phyloP scores from a whole-genome alignment of 2,888 invertebrate species.

The Lasioglossum lativentre region DNA sequence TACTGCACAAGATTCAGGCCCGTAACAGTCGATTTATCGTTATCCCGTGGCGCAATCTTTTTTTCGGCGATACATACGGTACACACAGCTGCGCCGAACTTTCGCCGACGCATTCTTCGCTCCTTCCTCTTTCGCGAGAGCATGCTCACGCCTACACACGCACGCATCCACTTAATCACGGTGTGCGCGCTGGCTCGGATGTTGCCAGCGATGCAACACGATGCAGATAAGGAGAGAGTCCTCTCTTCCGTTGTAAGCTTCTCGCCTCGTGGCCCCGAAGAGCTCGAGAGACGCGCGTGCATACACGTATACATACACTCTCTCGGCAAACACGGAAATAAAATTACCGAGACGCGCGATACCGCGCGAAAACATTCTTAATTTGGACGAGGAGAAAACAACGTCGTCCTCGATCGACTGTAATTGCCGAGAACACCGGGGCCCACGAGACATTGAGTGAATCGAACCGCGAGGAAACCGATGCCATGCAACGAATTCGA shows the following conservation, averaged over 20 bases:
- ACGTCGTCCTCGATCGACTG: slow-evolving; percentile 27
- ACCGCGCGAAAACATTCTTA: slow-evolving; percentile 38
- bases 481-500: background rate
- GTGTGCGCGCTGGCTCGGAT: slow-evolving; percentile 20
- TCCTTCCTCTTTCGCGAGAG: background rate
- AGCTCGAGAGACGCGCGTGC: slow-evolving; percentile 2
- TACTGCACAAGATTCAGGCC: background rate
- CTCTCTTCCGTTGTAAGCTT: slow-evolving; percentile 37
- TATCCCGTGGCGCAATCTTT: slow-evolving; percentile 20
- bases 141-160: slow-evolving; percentile 50
- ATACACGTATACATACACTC: background rate
- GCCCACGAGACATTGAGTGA: background rate
- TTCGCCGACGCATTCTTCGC: background rate
- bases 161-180: slow-evolving; percentile 58
- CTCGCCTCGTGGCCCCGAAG: slow-evolving; percentile 1
- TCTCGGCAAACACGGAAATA: slow-evolving; percentile 48
- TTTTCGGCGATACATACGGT: background rate
- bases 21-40: background rate
- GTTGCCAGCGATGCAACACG: slow-evolving; percentile 49
- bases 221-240: slow-evolving; percentile 43
- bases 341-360: slow-evolving; percentile 44
- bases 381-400: slow-evolving; percentile 45
- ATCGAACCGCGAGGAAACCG: background rate
- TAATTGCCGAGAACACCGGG: slow-evolving; percentile 14
- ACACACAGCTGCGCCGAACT: slow-evolving; percentile 3